Conservation (phyloP, 2,113 vertebrate species). For the Rhinichthys klamathensis region DNA sequence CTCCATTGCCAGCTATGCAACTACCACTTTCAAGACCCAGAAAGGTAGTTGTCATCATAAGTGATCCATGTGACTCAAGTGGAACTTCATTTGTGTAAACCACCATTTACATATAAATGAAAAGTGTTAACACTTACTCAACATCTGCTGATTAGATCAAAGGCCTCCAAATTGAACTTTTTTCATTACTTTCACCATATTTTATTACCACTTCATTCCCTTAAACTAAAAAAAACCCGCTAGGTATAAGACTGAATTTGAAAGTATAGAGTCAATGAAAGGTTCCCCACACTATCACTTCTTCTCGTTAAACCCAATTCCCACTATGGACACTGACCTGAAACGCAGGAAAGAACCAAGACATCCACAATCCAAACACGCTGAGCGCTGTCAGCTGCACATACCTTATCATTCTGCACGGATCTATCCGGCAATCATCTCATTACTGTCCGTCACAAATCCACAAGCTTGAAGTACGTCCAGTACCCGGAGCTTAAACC, state of each 20-base stretch:
- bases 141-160: not conserved
- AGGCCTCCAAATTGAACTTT: not conserved
- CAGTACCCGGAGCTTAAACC: not conserved
- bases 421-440: constrained; percentile 26
- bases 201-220: not conserved
- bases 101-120: not conserved
- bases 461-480: not conserved
- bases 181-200: not conserved
- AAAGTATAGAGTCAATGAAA: not conserved
- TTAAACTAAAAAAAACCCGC: not conserved
- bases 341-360: not conserved
- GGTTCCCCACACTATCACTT: not conserved
- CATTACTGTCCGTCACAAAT: not conserved
- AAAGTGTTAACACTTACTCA: not conserved
- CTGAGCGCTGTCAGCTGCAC: not conserved
- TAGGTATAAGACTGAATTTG: not conserved
- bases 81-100: not conserved
- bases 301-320: not conserved
- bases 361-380: not conserved
- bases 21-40: no score
- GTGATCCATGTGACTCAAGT: no score
- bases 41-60: no score
- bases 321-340: not conserved
- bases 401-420: constrained; percentile 61
- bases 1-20: no score